phyloP scores from a whole-genome alignment of 2,797 vertebrate genomes.

The Trachurus trachurus region DNA sequence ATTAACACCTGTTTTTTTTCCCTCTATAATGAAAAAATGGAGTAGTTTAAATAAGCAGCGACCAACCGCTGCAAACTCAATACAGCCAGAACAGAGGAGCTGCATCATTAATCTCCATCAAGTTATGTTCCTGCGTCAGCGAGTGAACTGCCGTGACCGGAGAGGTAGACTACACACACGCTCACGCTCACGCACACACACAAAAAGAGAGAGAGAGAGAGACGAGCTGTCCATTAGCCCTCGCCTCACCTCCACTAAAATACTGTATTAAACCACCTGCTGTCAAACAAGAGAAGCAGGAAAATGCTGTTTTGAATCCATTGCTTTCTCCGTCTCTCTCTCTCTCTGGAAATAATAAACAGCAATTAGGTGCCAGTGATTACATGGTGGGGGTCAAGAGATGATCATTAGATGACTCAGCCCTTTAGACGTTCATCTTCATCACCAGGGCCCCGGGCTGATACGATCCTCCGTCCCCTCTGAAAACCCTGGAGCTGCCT shows the following conservation, averaged over 20 bases:
- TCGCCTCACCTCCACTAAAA: too few species aligned
- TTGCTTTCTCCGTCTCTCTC: neutral
- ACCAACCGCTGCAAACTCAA: conserved; percentile 11
- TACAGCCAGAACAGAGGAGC: neutral
- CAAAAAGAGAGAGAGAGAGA: too few species aligned
- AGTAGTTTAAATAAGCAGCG: conserved; percentile 26
- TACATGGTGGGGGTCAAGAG: neutral
- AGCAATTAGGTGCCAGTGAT: conserved; percentile 19
- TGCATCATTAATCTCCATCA: conserved; percentile 37
- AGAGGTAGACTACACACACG: neutral
- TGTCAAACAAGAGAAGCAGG: neutral
- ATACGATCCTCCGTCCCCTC: neutral
- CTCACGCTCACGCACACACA: neutral
- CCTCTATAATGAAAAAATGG: conserved; percentile 46
- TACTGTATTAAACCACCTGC: neutral
- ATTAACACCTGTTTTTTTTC: conserved; percentile 35
- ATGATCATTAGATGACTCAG: conserved; percentile 33
- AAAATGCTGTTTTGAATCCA: neutral
- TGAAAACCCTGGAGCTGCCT: conserved; percentile 26
- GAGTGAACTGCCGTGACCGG: neutral
- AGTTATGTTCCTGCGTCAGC: neutral
- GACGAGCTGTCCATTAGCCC: too few species aligned
- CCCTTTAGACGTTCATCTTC: neutral
- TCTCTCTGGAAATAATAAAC: conserved; percentile 14
- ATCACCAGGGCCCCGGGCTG: too few species aligned